Evolutionary conservation across 2,888 invertebrate genomes (phyloP).

Genomic region (Bruchidius siliquastri): DNA sequence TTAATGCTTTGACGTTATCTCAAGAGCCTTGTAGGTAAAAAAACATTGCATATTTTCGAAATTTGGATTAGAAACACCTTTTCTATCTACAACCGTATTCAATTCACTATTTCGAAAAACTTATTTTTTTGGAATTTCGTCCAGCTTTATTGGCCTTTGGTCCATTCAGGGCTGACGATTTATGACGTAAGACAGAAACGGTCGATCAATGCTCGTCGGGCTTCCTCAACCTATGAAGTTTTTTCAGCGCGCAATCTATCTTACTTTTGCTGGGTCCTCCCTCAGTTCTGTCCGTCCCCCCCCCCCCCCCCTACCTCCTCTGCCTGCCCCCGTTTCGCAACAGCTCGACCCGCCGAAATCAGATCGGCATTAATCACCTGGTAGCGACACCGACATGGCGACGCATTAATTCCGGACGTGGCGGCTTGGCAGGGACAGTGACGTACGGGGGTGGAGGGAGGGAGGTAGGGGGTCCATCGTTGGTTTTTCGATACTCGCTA

Average conservation of each 20-base stretch:
- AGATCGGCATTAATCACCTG: conserved; percentile 39
- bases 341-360: conserved; percentile 6
- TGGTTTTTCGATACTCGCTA: background rate
- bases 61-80: no score
- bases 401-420: conserved; percentile 36
- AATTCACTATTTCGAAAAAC: no score
- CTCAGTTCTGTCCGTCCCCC: background rate
- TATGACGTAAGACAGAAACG: background rate
- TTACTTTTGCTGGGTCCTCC: background rate
- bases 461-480: background rate
- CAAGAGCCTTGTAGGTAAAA: no score
- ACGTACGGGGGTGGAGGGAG: background rate
- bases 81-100: no score
- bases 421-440: background rate
- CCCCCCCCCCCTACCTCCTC: background rate
- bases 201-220: background rate
- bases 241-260: background rate
- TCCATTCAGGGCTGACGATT: background rate
- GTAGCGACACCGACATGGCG: conserved; percentile 39
- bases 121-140: no score
- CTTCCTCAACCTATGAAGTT: background rate
- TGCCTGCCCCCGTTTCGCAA: background rate
- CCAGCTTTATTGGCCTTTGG: no score
- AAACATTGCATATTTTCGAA: no score
- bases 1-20: no score